A percentile compares a stretch with the other conserved stretches of the same genome.
phyloP scores from a whole-genome alignment of 2,888 invertebrate species.

The Helleia helle region DNA sequence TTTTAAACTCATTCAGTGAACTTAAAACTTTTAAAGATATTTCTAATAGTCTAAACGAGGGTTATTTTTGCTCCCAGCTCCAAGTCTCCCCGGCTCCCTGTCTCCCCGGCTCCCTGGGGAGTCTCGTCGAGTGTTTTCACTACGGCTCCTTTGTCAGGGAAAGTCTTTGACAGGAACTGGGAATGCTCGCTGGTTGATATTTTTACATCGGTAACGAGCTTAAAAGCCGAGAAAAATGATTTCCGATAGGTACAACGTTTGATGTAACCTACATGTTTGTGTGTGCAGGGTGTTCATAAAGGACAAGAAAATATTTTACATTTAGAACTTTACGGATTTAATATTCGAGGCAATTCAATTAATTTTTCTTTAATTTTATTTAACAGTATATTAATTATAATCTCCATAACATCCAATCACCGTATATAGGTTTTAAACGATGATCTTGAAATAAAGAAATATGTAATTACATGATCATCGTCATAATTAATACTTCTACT shows the following conservation, averaged over 20 bases:
- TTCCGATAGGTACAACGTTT: constrained; percentile 7
- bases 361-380: no score
- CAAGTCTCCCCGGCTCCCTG: no score
- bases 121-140: constrained; percentile 14
- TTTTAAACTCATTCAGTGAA: constrained; percentile 5
- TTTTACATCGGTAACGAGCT: constrained; percentile 16
- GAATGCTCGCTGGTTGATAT: constrained; percentile 4
- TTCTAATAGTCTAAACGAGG: constrained; percentile 3
- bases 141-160: constrained; percentile 12
- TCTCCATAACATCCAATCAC: no score
- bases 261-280: background rate
- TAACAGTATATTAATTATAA: no score
- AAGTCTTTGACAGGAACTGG: constrained; percentile 2
- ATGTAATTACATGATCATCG: no score
- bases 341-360: no score
- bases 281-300: background rate
- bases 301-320: background rate
- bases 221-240: constrained; percentile 13
- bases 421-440: no score
- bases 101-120: constrained; percentile 17
- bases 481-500: no score
- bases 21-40: background rate
- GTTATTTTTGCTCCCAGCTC: constrained; percentile 7
- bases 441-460: no score
- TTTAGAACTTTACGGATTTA: no score